These are phyloP conservation scores for Caenorhabditis inopinata DNA, from an alignment of 1,140 invertebrate species.

Conservation along the genomic window DNA sequence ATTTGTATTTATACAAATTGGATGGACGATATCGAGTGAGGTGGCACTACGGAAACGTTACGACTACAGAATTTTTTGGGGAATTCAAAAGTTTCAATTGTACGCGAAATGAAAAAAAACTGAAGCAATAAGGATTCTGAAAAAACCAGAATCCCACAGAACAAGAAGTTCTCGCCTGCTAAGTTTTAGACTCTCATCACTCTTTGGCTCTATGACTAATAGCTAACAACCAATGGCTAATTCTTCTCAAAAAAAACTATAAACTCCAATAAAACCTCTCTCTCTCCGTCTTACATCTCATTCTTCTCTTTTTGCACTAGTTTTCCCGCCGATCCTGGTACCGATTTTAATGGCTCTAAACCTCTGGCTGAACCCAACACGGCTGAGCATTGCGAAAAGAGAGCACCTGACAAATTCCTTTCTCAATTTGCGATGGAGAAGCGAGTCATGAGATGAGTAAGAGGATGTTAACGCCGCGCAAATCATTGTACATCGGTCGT, in stretches of 20 bases:
- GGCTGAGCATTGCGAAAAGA: neutral
- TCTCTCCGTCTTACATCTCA: neutral
- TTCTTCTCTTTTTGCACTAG: neutral
- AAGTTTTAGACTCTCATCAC: too few relatives aligned
- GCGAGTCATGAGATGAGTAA: conserved; percentile 23
- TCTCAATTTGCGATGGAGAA: neutral
- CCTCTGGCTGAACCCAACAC: neutral
- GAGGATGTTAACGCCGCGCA: neutral
- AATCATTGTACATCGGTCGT: too few relatives aligned
- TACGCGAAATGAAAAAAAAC: too few relatives aligned
- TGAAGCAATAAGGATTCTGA: too few relatives aligned
- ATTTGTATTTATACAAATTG: conserved; percentile 25
- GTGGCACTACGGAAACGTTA: neutral
- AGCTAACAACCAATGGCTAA: too few relatives aligned
- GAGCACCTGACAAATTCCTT: neutral
- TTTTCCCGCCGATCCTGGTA: neutral
- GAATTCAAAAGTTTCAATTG: too few relatives aligned
- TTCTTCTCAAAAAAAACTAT: too few relatives aligned
- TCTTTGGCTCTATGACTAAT: too few relatives aligned
- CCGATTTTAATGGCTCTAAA: conserved; percentile 26
- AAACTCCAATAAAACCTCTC: conserved; percentile 1
- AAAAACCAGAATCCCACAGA: too few relatives aligned
- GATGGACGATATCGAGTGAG: neutral
- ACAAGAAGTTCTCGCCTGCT: too few relatives aligned
- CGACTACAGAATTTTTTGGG: too few relatives aligned